phyloP scores from a whole-genome alignment of 2,113 vertebrate species.

The Poeciliopsis turrubarensis region DNA sequence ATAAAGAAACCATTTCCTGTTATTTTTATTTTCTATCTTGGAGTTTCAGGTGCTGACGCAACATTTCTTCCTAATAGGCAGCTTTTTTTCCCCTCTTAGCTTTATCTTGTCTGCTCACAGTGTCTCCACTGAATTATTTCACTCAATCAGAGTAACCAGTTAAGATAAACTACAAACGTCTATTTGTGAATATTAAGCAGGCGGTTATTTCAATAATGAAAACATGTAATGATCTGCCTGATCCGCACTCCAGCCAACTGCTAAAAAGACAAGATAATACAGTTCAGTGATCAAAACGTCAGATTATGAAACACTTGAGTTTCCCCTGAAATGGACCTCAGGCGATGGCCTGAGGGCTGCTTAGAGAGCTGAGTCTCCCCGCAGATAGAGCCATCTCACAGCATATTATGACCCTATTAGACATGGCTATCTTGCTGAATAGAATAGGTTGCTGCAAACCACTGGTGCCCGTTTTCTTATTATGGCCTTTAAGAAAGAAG shows the following conservation, averaged over 20 bases:
- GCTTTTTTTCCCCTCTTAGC: slow-evolving; percentile 13
- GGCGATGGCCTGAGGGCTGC: slow-evolving; percentile 69
- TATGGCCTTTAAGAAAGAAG: slow-evolving; percentile 42
- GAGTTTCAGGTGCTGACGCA: slow-evolving; percentile 41
- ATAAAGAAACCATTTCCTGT: slow-evolving; percentile 64
- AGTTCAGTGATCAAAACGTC: slow-evolving; percentile 66
- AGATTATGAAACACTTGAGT: slow-evolving; percentile 68
- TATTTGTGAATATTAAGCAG: slow-evolving; percentile 26
- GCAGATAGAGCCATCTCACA: slow-evolving; percentile 67
- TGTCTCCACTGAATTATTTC: slow-evolving; percentile 12
- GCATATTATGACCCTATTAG: slow-evolving; percentile 71
- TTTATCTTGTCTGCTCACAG: slow-evolving; percentile 3
- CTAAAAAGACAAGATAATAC: slow-evolving; percentile 54
- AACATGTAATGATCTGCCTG: slow-evolving; percentile 38
- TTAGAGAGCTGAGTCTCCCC: slow-evolving; percentile 49
- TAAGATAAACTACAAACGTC: slow-evolving; percentile 17
- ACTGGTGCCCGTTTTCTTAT: slow-evolving; percentile 50
- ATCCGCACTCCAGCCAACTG: slow-evolving; percentile 33
- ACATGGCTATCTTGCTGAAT: slow-evolving; percentile 61
- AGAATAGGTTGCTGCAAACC: slow-evolving; percentile 57
- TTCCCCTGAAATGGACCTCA: slow-evolving; percentile 63
- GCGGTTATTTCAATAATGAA: slow-evolving; percentile 37
- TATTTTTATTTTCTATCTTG: slow-evolving; percentile 56
- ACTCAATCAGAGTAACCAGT: slow-evolving; percentile 12
- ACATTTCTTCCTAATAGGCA: slow-evolving; percentile 24